phyloP scores from a whole-genome alignment of 2,888 invertebrate genomes.

The Melinaea marsaeus region DNA sequence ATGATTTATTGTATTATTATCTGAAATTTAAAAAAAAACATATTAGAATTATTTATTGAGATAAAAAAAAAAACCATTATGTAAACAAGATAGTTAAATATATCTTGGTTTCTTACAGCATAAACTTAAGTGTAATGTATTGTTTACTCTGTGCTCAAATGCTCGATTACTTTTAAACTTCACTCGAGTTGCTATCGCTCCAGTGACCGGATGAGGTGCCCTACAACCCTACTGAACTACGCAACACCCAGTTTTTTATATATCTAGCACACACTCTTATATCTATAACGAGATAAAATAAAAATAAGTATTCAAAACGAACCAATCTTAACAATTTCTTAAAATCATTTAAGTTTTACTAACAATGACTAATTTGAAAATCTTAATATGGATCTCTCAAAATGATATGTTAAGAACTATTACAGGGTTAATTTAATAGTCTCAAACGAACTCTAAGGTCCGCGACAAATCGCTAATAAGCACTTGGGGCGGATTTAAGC shows the following conservation, averaged over 20 bases:
- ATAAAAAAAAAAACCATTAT: no score
- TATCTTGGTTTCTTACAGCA: constrained; percentile 22
- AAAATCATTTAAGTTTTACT: no score
- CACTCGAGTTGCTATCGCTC: constrained; percentile 55
- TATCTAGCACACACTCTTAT: no score
- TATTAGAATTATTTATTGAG: no score
- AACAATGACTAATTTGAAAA: no score
- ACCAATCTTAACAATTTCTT: no score
- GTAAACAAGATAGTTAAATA: neutral
- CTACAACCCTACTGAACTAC: constrained; percentile 47
- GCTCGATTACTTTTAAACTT: constrained; percentile 39
- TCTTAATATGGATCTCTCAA: neutral
- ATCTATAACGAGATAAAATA: no score
- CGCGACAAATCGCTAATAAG: constrained; percentile 65
- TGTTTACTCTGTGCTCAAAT: constrained; percentile 46
- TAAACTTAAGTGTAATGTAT: constrained; percentile 30
- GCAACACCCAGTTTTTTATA: neutral
- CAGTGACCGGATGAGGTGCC: constrained; percentile 48
- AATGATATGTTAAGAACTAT: constrained; percentile 14
- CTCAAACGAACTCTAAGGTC: constrained; percentile 32
- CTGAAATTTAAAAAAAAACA: no score
- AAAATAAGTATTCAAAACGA: no score
- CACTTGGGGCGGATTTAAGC: constrained; percentile 42
- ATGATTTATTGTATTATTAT: no score
- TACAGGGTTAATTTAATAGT: constrained; percentile 17